Evolutionary conservation across 2,888 invertebrate species (phyloP), one percentile per base, ranked within the genome.

Genomic region (Fragum sueziense): DNA sequence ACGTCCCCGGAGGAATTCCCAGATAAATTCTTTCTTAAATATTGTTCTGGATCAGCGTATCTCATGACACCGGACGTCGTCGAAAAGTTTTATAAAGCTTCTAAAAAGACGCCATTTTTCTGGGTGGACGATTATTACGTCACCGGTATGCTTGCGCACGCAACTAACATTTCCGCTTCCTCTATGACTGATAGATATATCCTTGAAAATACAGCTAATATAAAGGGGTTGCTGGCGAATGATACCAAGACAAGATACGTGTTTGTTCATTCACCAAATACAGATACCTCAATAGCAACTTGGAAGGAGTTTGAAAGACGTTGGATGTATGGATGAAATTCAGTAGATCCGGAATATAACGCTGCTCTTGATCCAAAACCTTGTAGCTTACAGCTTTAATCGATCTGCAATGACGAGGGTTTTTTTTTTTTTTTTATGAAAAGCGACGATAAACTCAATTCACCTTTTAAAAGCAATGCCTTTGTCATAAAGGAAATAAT

Each of bases 121-220:
- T 98, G 97, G 97, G 97, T 98, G 79, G 98, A 98, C 90, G 98
- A 98, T 91, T 96, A 97, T 62, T 96, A 96, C 91, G 94, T 98
- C 0, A 97, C 97, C 0, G 98, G 98, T 0, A 94, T 97, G 71
- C 93, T 97, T 20, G 90, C 91, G 1, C 81, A 87, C 41, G 85
- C 80, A 29, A 72, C 90, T 33, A 85, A 86, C 27, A 81, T 91
- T 29, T 79, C 84, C 20, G 88, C 89, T 41, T 80, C 76, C 31
- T 86, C 86, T 22, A 83, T 90, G 54, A 91, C 91, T 85, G 77
- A 85, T 25, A 86, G 89, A 22, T 92, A 92, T 78, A 69, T 86
- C 6, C 85, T 92, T 0, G 86, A 90, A 67, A 82, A 84, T 65
- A 71, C 57, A 0, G 67, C 69, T 11, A 74, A 84, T 47, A 80